Percentiles rank a stretch among this genome's conserved stretches.
Conservation (phyloP, 2,113 vertebrate genomes). For the Chlorocebus sabaeus region DNA sequence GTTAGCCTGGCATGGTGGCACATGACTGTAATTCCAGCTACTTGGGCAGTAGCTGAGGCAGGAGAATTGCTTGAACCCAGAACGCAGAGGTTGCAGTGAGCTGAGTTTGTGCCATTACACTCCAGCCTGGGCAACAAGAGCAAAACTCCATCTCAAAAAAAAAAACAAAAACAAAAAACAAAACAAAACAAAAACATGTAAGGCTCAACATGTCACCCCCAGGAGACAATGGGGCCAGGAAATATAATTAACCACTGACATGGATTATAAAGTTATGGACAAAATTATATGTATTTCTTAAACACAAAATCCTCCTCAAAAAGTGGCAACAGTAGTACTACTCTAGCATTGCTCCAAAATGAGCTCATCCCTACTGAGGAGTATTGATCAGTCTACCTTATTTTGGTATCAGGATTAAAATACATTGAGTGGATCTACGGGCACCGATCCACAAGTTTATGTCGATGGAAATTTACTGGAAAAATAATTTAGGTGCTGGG, state of each 20-base stretch:
- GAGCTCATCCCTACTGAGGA: background rate
- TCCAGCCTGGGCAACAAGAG: background rate
- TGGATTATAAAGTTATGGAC: background rate
- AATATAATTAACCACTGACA: background rate
- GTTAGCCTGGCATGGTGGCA: background rate
- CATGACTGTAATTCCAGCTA: background rate
- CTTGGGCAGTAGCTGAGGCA: too few species aligned
- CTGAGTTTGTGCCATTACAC: background rate
- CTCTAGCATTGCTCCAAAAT: background rate
- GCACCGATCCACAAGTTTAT: slow-evolving; percentile 33
- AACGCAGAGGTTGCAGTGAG: background rate
- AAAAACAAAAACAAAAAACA: background rate
- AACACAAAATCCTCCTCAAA: background rate
- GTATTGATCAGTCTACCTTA: slow-evolving; percentile 49
- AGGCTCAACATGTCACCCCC: background rate
- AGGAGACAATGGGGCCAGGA: background rate
- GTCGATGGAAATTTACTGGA: slow-evolving; percentile 28
- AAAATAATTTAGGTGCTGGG: background rate
- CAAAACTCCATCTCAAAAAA: background rate
- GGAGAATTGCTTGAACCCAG: background rate
- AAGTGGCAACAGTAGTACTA: background rate
- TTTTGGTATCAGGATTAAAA: slow-evolving; percentile 51
- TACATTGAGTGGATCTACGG: slow-evolving; percentile 1
- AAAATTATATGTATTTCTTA: background rate
- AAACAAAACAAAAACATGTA: background rate